Percentiles rank a stretch among this genome's conserved stretches.
These are phyloP conservation scores for Carlito syrichta DNA, from an alignment of 2,113 vertebrate genomes.

Conservation along the genomic window DNA sequence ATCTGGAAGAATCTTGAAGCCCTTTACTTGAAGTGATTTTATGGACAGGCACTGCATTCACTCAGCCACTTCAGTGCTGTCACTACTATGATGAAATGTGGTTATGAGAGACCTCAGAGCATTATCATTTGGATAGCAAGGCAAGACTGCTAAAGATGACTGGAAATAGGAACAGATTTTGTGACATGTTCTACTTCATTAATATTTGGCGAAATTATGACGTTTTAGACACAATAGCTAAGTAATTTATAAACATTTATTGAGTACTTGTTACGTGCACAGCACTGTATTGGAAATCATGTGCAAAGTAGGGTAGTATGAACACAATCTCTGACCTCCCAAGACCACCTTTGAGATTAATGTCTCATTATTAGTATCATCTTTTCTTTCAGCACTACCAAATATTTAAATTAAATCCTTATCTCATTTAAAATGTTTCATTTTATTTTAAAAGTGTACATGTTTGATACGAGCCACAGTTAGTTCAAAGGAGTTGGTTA, in stretches of 20 bases:
- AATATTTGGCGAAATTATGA: conserved; percentile 42
- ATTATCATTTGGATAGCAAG: not conserved
- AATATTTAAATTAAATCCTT: not conserved
- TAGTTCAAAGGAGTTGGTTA: not conserved
- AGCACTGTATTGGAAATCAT: not conserved
- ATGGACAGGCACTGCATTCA: conserved; percentile 50
- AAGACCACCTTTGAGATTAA: not conserved
- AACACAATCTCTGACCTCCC: not conserved
- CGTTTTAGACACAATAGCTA: not conserved
- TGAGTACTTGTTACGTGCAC: too few species aligned
- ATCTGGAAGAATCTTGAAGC: conserved; percentile 66
- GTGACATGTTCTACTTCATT: not conserved
- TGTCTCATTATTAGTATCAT: not conserved
- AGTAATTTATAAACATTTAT: not conserved
- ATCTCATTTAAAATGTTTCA: not conserved
- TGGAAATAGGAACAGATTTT: not conserved
- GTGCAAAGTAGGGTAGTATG: not conserved
- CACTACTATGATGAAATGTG: not conserved
- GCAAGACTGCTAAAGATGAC: not conserved
- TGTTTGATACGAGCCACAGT: not conserved
- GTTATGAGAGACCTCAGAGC: not conserved
- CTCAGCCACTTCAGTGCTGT: conserved; percentile 49
- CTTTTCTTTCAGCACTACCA: not conserved
- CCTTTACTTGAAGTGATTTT: conserved; percentile 73
- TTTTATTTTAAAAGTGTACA: not conserved